These are phyloP conservation scores for Panagrolaimus sp. DNA, from an alignment of 1,140 invertebrate species.

Conservation along the genomic window DNA sequence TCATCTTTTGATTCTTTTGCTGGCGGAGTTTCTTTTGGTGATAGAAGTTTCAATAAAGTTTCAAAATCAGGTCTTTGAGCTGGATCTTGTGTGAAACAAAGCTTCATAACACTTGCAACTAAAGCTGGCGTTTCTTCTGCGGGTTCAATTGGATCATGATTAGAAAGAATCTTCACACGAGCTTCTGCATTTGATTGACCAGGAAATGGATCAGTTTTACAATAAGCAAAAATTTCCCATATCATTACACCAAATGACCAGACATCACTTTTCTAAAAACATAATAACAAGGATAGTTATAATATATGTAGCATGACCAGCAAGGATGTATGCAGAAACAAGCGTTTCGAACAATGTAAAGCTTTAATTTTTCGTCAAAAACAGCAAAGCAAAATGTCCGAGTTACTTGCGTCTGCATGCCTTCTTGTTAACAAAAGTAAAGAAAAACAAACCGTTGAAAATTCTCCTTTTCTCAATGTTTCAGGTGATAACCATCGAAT, in stretches of 20 bases:
- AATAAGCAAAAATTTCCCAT: constrained; percentile 93
- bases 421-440: too few relatives aligned
- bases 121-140: constrained; percentile 27
- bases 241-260: constrained; percentile 93
- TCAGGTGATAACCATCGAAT: constrained; percentile 36
- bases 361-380: too few relatives aligned
- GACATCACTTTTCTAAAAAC: constrained; percentile 74
- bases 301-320: too few relatives aligned
- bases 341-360: too few relatives aligned
- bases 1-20: too few relatives aligned
- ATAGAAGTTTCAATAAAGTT: constrained; percentile 18
- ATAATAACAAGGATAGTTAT: too few relatives aligned
- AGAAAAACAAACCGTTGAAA: constrained; percentile 67
- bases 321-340: too few relatives aligned
- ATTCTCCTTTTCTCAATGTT: constrained; percentile 67
- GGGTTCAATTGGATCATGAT: constrained; percentile 20
- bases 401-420: too few relatives aligned
- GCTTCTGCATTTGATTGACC: constrained; percentile 87
- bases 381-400: too few relatives aligned
- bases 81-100: constrained; percentile 29
- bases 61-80: constrained; percentile 19
- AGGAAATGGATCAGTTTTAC: constrained; percentile 77
- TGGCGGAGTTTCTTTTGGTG: constrained; percentile 29
- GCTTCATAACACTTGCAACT: constrained; percentile 15
- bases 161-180: constrained; percentile 72